A percentile compares a stretch with the other conserved stretches of the same genome.
phyloP scores from a whole-genome alignment of 2,888 invertebrate genomes.

The Argynnis bischoffii region DNA sequence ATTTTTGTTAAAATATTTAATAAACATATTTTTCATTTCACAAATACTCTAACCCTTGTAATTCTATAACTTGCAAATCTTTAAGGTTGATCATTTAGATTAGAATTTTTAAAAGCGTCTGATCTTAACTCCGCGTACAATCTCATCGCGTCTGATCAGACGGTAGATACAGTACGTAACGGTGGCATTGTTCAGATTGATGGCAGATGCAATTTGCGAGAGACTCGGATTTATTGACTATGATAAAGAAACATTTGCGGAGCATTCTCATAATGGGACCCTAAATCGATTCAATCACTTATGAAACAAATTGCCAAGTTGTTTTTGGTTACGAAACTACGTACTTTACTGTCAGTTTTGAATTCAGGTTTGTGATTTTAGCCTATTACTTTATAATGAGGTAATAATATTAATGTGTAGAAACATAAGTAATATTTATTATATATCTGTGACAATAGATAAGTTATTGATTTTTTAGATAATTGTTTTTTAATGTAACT shows the following conservation, averaged over 20 bases:
- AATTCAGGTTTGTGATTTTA: constrained; percentile 1
- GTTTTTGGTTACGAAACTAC: constrained; percentile 22
- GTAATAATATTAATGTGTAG: no score
- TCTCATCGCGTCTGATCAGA: constrained; percentile 1
- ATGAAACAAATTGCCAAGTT: constrained; percentile 30
- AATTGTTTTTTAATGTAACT: no score
- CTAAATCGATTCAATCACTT: constrained; percentile 47
- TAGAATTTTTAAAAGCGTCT: no score
- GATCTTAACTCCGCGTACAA: neutral
- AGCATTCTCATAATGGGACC: constrained; percentile 58
- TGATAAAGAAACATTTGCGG: constrained; percentile 69
- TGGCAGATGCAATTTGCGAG: constrained; percentile 79
- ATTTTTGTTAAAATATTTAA: no score
- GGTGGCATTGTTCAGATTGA: constrained; percentile 78
- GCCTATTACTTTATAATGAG: no score
- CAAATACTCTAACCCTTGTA: no score
- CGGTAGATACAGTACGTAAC: constrained; percentile 57
- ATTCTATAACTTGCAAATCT: no score
- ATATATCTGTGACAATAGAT: no score
- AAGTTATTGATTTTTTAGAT: no score
- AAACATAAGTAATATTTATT: no score
- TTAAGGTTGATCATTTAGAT: no score
- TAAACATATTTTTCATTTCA: no score
- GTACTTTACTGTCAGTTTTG: constrained; percentile 1
- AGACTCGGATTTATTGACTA: constrained; percentile 74